Conservation (phyloP, 2,888 invertebrate genomes). For the Andrena bicolor region DNA sequence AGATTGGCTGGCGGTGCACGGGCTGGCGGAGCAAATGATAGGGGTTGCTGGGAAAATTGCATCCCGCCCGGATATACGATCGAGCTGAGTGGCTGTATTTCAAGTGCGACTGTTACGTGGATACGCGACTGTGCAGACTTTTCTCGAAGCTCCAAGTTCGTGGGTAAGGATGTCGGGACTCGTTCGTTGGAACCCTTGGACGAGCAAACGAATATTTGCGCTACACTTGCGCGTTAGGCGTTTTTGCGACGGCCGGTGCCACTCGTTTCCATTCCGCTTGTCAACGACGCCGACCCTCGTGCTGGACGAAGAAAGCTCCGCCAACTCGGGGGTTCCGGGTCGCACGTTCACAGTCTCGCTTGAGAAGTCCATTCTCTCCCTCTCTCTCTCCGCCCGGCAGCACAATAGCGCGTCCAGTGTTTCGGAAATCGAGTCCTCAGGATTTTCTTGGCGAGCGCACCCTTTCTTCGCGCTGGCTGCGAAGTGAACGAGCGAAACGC, state of each 20-base stretch:
- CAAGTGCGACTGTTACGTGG: too few relatives aligned
- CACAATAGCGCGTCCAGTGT: conserved; percentile 57
- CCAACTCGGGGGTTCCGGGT: neutral
- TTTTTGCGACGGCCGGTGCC: neutral
- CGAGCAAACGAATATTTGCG: conserved; percentile 23
- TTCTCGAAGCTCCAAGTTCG: neutral
- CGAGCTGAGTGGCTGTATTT: too few relatives aligned
- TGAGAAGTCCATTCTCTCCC: neutral
- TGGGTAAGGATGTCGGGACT: neutral
- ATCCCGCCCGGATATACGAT: neutral
- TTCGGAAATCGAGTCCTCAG: conserved; percentile 59
- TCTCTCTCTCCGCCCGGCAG: neutral
- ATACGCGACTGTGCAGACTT: neutral
- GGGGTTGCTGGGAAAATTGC: conserved; percentile 6
- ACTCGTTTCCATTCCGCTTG: conserved; percentile 44
- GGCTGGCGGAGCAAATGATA: neutral
- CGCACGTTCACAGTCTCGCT: conserved; percentile 25
- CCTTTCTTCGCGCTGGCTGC: conserved; percentile 70
- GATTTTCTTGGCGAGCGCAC: conserved; percentile 74
- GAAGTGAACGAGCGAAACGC: conserved; percentile 68
- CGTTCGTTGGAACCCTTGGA: conserved; percentile 1
- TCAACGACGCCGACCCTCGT: conserved; percentile 10
- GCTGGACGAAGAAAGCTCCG: neutral
- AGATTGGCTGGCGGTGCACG: conserved; percentile 24
- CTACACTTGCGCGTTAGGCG: conserved; percentile 27